These are phyloP conservation scores for Acrocyrtus sp. DNA, from an alignment of 2,888 invertebrate genomes.

Conservation along the genomic window DNA sequence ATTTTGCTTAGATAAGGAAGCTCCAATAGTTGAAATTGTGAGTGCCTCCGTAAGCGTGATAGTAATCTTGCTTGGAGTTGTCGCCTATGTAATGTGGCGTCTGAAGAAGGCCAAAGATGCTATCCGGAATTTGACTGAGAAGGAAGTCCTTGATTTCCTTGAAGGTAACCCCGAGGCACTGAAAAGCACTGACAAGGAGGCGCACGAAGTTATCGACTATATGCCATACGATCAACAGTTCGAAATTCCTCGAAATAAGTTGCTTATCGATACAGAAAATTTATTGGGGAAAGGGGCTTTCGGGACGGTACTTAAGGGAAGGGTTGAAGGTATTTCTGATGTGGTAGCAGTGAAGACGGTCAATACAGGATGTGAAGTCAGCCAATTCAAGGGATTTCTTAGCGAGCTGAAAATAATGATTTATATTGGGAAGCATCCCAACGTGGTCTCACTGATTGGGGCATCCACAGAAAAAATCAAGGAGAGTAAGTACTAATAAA, in stretches of 20 bases:
- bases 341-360: constrained; percentile 53
- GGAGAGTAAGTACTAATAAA: constrained; percentile 45
- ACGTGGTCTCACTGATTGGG: constrained; percentile 49
- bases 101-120: constrained; percentile 52
- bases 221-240: constrained; percentile 55
- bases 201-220: constrained; percentile 47
- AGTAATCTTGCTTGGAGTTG: constrained; percentile 21
- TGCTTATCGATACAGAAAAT: constrained; percentile 55
- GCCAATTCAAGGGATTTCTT: constrained; percentile 51
- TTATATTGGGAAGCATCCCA: constrained; percentile 52
- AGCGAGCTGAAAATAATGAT: constrained; percentile 57
- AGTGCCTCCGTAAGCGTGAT: constrained; percentile 33
- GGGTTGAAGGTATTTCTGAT: constrained; percentile 42
- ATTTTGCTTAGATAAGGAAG: constrained; percentile 47
- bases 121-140: constrained; percentile 50
- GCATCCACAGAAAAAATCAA: constrained; percentile 55
- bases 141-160: constrained; percentile 55
- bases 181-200: constrained; percentile 41
- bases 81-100: constrained; percentile 49
- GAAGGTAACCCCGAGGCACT: constrained; percentile 55
- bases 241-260: constrained; percentile 51
- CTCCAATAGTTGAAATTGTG: constrained; percentile 46
- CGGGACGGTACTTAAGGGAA: constrained; percentile 54
- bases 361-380: constrained; percentile 47
- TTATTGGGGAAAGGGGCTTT: constrained; percentile 56